phyloP scores from a whole-genome alignment of 2,113 vertebrate species.

The Sinocyclocheilus anophthalmus region DNA sequence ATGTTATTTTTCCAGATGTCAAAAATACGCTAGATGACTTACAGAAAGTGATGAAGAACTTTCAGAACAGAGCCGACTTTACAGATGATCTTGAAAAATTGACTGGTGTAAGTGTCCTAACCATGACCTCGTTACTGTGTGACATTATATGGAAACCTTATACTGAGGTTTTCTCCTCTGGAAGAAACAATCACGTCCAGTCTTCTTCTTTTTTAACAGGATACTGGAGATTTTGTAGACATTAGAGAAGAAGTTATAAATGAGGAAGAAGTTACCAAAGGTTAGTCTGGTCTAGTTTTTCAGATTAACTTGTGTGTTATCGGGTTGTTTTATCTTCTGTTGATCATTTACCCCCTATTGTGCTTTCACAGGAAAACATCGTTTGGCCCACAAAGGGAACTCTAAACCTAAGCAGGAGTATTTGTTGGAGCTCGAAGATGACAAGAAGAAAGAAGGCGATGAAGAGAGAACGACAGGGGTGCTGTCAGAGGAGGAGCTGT shows the following conservation, averaged over 20 bases:
- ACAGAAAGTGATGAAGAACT: constrained; percentile 88
- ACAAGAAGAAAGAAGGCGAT: constrained; percentile 63
- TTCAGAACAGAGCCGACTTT: constrained; percentile 87
- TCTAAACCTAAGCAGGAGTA: constrained; percentile 86
- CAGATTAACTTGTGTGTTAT: not conserved
- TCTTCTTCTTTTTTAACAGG: constrained; percentile 68
- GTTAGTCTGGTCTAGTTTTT: constrained; percentile 61
- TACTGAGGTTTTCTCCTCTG: not conserved
- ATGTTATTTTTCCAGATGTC: constrained; percentile 79
- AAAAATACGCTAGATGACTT: constrained; percentile 86
- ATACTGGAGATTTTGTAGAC: constrained; percentile 84
- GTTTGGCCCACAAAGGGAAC: constrained; percentile 88
- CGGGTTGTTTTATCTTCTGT: not conserved
- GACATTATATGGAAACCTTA: not conserved
- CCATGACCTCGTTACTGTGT: not conserved
- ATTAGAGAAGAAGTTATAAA: constrained; percentile 87
- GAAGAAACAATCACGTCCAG: not conserved
- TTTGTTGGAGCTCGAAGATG: constrained; percentile 69
- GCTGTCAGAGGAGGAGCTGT: constrained; percentile 84
- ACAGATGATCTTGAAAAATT: constrained; percentile 85
- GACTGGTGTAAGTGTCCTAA: constrained; percentile 77
- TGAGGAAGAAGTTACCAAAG: constrained; percentile 77
- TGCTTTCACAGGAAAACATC: constrained; percentile 77
- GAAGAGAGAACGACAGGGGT: constrained; percentile 58
- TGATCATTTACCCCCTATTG: constrained; percentile 36